Base-by-base conservation (phyloP, 2,888 invertebrate species). In the Mycalesis mineus region DNA sequence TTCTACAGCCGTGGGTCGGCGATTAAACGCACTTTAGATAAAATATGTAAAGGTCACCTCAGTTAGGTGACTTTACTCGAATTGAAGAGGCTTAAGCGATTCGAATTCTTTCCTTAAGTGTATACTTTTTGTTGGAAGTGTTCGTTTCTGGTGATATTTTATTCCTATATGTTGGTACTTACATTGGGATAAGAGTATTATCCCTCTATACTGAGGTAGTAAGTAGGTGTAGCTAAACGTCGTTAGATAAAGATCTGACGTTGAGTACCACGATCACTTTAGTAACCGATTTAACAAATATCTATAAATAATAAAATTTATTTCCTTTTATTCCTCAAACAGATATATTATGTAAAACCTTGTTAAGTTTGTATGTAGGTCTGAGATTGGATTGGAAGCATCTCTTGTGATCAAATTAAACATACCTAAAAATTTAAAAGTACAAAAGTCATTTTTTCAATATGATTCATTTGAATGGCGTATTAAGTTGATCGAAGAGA, bases 21-120 rank as follows among this genome's bases (percentile, higher is more conserved):
- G 84, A 87, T 87, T 84, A 83, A 80, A 76, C 76, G 73, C 77
- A 80, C 80, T 83, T 74, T 76, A 86, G 86, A 87, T 88, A 86
- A 88, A 87, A 86, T 87, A 87, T 86, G 85, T 85, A 84, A 82
- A 87, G 85, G 84, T 85, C 82, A 82, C 77, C 77, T 80, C 78
- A 72, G 71, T 70, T 71, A 71, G 77, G 72, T 75, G 73, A 60
- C 56, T 71, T 68, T 66, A 73, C 74, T 73, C 68, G 71, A 74
- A 73, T 79, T 69, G 73, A 73, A 73, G 73, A 71, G 69, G 71
- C 73, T 75, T 72, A 72, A 75, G 74, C 75, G 72, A 77, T 84
- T 82, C 75, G 77, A 82, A 83, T 82, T 81, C 82, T 74, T 78
- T 68, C 63, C 69, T 73, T 72, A 71, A 74, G 74, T 72, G 67